Evolutionary conservation across 1,140 invertebrate genomes (phyloP).

Genomic region (Lerema accius): DNA sequence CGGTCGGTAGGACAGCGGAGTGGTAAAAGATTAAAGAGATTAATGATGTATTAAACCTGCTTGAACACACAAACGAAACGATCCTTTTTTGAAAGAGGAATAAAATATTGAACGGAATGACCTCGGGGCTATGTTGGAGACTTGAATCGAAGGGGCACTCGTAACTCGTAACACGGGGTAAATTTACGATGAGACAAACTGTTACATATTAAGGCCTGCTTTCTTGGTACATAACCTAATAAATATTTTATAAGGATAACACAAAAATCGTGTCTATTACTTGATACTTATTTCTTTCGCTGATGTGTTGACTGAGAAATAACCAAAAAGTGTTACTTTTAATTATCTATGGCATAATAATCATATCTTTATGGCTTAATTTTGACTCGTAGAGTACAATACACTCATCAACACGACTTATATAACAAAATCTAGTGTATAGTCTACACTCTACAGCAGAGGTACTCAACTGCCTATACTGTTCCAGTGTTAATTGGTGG

Average conservation of each 20-base stretch:
- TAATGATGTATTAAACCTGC: slow-evolving; percentile 48
- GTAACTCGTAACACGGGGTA: slow-evolving; percentile 40
- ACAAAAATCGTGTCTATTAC: too few relatives aligned
- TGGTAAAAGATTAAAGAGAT: slow-evolving; percentile 51
- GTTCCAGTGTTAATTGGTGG: too few relatives aligned
- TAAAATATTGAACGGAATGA: slow-evolving; percentile 59
- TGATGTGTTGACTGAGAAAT: too few relatives aligned
- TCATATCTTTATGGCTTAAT: too few relatives aligned
- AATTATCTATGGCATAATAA: too few relatives aligned
- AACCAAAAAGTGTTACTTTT: too few relatives aligned
- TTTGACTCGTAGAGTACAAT: too few relatives aligned
- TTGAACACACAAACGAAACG: slow-evolving; percentile 26
- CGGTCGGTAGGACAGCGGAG: slow-evolving; percentile 34
- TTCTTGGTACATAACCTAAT: slow-evolving; percentile 24
- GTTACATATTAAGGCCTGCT: slow-evolving; percentile 20
- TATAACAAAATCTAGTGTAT: too few relatives aligned
- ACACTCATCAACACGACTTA: too few relatives aligned
- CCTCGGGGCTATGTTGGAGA: slow-evolving; percentile 49
- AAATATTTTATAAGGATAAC: slow-evolving; percentile 4
- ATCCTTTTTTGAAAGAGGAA: slow-evolving; percentile 42
- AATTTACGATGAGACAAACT: slow-evolving; percentile 43
- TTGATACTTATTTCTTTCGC: too few relatives aligned
- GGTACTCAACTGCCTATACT: too few relatives aligned
- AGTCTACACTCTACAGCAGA: too few relatives aligned
- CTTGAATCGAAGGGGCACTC: slow-evolving; percentile 32